Evolutionary conservation across 2,797 vertebrate species (phyloP), one percentile per base, ranked within the genome.

Genomic region (Thaleichthys pacificus): DNA sequence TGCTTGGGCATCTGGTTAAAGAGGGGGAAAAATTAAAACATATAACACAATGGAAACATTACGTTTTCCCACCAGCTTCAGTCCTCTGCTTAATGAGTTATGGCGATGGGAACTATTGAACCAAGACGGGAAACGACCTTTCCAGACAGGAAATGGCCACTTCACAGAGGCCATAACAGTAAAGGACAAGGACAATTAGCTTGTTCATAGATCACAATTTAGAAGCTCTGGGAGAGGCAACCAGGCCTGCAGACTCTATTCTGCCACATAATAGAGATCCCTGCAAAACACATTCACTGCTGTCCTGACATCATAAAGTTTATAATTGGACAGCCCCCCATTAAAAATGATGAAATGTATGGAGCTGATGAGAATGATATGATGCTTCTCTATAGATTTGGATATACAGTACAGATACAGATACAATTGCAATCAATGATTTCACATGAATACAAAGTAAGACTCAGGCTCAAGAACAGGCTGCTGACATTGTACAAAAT

Each of bases 111-210:
- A 77, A 73, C 72, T 2, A 71, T 54, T 81, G 80, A 80, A 80
- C 71, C 61, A 56, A 71, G 49, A 82, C 64, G 83, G 88, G 85
- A 88, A 89, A 85, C 83, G 77, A 84, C 85, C 88, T 90, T 89
- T 89, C 76, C 80, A 80, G 69, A 66, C 63, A 75, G 81, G 73
- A 85, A 91, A 89, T 79, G 77, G 69, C 78, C 77, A 70, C 79
- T 86, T 84, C 85, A 86, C 71, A 64, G 61, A 82, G 78, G 79
- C 73, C 32, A 80, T 88, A 76, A 76, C 47, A 32, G 75, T 77
- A 77, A 81, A 77, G 80, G 82, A 88, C 87, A 84, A 76, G 84
- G 82, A 81, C 84, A 89, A 92, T 93, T 91, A 91, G 76, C 70
- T 70, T 80, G 77, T 85, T 86, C 82, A 88, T 85, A 83, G 84